A percentile compares a stretch with the other conserved stretches of the same genome.
Evolutionary conservation across 1,140 invertebrate species (phyloP).

Genomic region (Papilio glaucus): DNA sequence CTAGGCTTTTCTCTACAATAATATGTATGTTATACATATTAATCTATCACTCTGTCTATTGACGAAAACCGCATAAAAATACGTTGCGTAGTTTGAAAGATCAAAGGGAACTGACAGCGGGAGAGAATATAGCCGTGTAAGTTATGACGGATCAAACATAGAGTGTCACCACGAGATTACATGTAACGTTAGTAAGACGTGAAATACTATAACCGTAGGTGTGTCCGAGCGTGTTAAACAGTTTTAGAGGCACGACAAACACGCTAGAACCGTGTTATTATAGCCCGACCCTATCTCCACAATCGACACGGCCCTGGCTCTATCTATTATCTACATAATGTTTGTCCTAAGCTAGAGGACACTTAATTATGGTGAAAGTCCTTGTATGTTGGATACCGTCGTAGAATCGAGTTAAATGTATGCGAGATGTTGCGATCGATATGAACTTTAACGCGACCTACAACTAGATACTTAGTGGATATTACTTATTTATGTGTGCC

Average conservation of each 20-base stretch:
- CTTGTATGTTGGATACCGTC: not conserved
- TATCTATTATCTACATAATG: slow-evolving; percentile 30
- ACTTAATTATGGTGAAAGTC: slow-evolving; percentile 32
- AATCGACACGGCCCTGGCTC: slow-evolving; percentile 17
- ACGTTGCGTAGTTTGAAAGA: no score
- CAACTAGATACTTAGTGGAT: not conserved
- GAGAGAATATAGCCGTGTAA: no score
- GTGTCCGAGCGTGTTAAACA: slow-evolving; percentile 20
- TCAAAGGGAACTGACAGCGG: no score
- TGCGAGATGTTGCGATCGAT: not conserved
- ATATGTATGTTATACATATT: no score
- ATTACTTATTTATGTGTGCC: not conserved
- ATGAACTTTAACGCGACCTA: slow-evolving; percentile 4
- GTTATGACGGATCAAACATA: not conserved
- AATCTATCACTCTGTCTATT: no score
- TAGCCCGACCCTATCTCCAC: slow-evolving; percentile 2
- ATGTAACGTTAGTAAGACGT: not conserved
- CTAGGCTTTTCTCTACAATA: no score
- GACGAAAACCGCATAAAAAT: no score
- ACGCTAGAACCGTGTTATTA: slow-evolving; percentile 14
- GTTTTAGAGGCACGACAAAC: slow-evolving; percentile 4
- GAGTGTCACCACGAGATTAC: not conserved
- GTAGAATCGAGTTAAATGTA: not conserved
- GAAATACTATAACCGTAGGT: slow-evolving; percentile 3
- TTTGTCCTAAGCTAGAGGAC: not conserved